These are phyloP conservation scores for Oxycera nigricornis DNA, from an alignment of 2,888 invertebrate species.

Conservation along the genomic window DNA sequence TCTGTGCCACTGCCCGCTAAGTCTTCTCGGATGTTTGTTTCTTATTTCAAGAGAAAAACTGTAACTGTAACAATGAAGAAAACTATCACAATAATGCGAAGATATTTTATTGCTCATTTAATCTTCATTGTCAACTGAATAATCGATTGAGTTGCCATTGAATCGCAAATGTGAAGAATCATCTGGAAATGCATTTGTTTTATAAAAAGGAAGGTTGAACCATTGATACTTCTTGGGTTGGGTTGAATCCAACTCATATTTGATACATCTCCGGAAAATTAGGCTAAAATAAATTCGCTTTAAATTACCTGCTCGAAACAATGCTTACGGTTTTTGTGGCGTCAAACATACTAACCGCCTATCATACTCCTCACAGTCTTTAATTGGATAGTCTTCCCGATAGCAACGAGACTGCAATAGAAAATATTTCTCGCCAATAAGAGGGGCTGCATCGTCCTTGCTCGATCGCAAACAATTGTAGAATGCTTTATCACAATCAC, in stretches of 20 bases:
- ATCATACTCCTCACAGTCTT: slow-evolving; percentile 47
- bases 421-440: slow-evolving; percentile 49
- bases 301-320: no score
- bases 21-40: no score
- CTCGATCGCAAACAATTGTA: slow-evolving; percentile 45
- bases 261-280: slow-evolving; percentile 48
- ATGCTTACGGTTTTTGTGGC: no score
- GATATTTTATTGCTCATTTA: background rate
- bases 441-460: slow-evolving; percentile 44
- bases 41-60: no score
- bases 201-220: slow-evolving; percentile 50
- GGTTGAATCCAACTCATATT: slow-evolving; percentile 46
- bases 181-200: slow-evolving; percentile 3
- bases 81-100: background rate
- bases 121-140: background rate
- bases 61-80: background rate
- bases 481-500: slow-evolving; percentile 49
- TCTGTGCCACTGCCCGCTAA: no score
- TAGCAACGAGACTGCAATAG: slow-evolving; percentile 47
- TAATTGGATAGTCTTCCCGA: slow-evolving; percentile 47
- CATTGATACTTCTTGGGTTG: slow-evolving; percentile 48
- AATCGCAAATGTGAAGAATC: no score
- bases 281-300: slow-evolving; percentile 32
- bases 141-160: background rate
- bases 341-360: background rate